phyloP scores from a whole-genome alignment of 2,113 vertebrate species.

The Oceanites oceanicus region DNA sequence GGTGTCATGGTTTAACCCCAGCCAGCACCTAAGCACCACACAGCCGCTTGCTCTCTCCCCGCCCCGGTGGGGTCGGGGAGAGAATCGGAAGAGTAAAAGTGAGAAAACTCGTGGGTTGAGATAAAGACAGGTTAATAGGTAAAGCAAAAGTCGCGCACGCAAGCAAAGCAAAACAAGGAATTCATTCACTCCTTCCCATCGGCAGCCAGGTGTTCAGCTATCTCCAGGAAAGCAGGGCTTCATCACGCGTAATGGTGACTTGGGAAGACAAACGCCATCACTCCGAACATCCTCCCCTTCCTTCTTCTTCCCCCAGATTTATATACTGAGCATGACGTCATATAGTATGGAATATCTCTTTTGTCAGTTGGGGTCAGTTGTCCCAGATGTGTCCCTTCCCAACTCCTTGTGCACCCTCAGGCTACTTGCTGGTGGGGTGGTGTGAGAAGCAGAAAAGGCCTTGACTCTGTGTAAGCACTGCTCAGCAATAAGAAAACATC shows the following conservation, averaged over 20 bases:
- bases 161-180: neutral
- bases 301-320: too few species aligned
- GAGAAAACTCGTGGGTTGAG: neutral
- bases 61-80: neutral
- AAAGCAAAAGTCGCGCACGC: neutral
- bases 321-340: too few species aligned
- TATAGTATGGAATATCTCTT: too few species aligned
- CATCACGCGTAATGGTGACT: fast-evolving
- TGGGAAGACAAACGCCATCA: neutral
- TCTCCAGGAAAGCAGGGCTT: neutral
- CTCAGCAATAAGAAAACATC: too few species aligned
- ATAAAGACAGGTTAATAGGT: neutral
- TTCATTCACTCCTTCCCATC: neutral
- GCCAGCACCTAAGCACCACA: neutral
- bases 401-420: too few species aligned
- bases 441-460: too few species aligned
- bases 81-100: neutral
- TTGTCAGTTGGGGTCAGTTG: too few species aligned
- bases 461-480: too few species aligned
- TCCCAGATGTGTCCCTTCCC: too few species aligned
- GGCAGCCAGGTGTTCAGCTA: neutral
- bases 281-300: too few species aligned
- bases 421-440: too few species aligned
- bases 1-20: neutral
- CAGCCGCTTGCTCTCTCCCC: fast-evolving